Evolutionary conservation across 2,113 vertebrate species (phyloP).

Genomic region (Plectropomus leopardus): DNA sequence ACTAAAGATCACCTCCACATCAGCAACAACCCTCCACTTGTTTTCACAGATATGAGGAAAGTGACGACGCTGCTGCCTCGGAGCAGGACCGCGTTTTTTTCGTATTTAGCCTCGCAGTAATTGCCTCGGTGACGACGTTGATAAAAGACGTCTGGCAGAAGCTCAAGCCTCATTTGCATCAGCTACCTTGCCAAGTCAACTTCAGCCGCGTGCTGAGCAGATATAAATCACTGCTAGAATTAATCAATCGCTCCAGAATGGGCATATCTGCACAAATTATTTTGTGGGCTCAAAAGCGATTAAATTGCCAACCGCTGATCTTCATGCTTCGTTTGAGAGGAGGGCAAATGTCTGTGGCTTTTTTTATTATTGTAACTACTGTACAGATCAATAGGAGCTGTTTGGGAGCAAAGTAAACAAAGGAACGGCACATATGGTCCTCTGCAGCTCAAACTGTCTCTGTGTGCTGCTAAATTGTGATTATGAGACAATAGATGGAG

Average conservation of each 20-base stretch:
- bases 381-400: slow-evolving; percentile 78
- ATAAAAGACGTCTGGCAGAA: slow-evolving; percentile 71
- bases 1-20: neutral
- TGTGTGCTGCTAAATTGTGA: slow-evolving; percentile 53
- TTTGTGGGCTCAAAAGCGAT: slow-evolving; percentile 74
- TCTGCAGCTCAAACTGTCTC: slow-evolving; percentile 57
- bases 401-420: slow-evolving; percentile 77
- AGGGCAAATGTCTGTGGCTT: slow-evolving; percentile 77
- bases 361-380: slow-evolving; percentile 73
- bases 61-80: slow-evolving; percentile 17
- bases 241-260: slow-evolving; percentile 71
- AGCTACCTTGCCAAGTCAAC: slow-evolving; percentile 71
- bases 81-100: slow-evolving; percentile 38
- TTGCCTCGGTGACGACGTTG: slow-evolving; percentile 70
- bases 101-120: slow-evolving; percentile 67
- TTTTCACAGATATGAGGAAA: slow-evolving; percentile 14
- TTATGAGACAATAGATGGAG: slow-evolving; percentile 60
- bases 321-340: slow-evolving; percentile 76
- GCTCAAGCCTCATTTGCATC: slow-evolving; percentile 78
- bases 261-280: slow-evolving; percentile 78
- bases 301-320: slow-evolving; percentile 69
- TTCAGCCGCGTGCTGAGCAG: slow-evolving; percentile 43
- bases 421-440: slow-evolving; percentile 74
- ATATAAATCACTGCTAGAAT: slow-evolving; percentile 72
- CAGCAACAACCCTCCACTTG: neutral